Base-by-base conservation (phyloP, 2,888 invertebrate genomes). In the Caenorhabditis doughertyi region DNA sequence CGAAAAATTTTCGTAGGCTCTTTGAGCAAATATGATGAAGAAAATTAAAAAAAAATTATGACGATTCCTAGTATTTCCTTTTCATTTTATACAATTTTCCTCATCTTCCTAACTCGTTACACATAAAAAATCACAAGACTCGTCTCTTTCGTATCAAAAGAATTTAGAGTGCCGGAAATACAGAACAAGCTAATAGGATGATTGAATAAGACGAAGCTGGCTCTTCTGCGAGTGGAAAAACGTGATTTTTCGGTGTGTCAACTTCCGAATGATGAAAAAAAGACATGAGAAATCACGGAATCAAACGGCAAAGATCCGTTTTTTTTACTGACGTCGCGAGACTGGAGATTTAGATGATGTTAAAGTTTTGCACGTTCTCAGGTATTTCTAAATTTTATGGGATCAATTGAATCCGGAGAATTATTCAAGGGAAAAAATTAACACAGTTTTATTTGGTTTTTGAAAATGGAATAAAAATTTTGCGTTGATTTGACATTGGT, bases 81-180 rank as follows among this genome's bases (percentile, higher is more conserved):
- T 42, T 51, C 32, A 7, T 32, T 9, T 7, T 32, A n/a, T 21
- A 4, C 35, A 27, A 53, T 64, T 51, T 51, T 35, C 25, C 18
- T 53, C 16, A 32, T 58, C 58, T 62, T 47, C 13, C 42, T 16
- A 7, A 13, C 16, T 16, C 8, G 13, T 42, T 13, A 18, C 51
- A 49, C 47, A 5, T 23, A 18, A 39, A 60, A 47, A 42, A 53
- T 60, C 42, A 60, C 42, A 60, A 42, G 58, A 60, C 16, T n/a
- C n/a, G n/a, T n/a, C n/a, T n/a, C n/a, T n/a, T n/a, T n/a, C n/a
- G n/a, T n/a, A n/a, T n/a, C n/a, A n/a, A n/a, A n/a, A n/a, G n/a
- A n/a, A 9, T 21, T 56, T 35, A 53, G 29, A 53, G 62, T 62
- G 64, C 73, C 73, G 73, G 73, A 73, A 55, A 65, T 47, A 73